A percentile compares a stretch with the other conserved stretches of the same genome.
Conservation (phyloP, 2,888 invertebrate species). For the Tanypteryx hageni region DNA sequence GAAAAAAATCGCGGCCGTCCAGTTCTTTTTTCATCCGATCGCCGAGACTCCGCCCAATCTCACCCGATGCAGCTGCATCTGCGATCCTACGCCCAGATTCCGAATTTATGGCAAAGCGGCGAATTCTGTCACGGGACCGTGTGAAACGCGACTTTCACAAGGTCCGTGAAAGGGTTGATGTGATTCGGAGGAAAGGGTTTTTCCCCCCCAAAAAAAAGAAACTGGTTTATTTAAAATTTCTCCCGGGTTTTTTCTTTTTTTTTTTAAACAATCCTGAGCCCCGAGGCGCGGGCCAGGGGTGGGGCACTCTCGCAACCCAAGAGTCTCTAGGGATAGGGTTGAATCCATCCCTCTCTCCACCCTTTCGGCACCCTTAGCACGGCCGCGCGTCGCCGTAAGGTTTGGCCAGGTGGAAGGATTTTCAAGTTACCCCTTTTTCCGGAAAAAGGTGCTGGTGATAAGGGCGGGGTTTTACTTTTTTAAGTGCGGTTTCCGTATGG, state of each 20-base stretch:
- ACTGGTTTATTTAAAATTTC: constrained; percentile 1
- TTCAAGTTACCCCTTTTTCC: background rate
- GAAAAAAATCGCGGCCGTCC: too few relatives aligned
- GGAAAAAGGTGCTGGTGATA: background rate
- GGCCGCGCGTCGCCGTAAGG: background rate
- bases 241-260: background rate
- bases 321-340: background rate
- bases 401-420: constrained; percentile 18
- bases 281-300: background rate
- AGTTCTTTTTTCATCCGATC: too few relatives aligned
- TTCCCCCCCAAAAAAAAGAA: background rate
- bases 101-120: background rate
- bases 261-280: background rate
- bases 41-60: too few relatives aligned
- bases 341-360: background rate
- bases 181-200: background rate
- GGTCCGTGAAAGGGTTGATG: background rate
- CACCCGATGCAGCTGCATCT: background rate
- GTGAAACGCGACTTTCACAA: background rate
- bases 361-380: background rate
- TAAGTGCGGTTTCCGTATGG: background rate
- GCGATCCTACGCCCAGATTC: background rate
- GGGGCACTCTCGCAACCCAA: background rate
- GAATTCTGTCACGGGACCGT: background rate
- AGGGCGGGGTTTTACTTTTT: background rate